Evolutionary conservation across 1,140 invertebrate genomes (phyloP).

Genomic region (Aphelinus atriplicis): DNA sequence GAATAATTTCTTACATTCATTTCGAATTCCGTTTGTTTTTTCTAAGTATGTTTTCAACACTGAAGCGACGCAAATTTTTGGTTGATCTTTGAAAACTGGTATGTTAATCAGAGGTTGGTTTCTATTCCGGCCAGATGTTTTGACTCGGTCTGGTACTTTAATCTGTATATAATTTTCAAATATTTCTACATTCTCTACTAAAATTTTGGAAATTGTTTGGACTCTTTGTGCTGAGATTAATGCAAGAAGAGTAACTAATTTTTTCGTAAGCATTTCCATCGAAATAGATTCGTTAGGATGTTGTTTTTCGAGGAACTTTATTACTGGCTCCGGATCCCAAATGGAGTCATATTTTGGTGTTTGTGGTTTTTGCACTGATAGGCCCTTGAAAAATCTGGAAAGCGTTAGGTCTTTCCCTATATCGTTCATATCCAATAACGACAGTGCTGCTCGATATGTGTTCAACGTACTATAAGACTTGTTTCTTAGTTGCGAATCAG

Average conservation of each 20-base stretch:
- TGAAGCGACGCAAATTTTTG: too few species aligned
- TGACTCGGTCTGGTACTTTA: neutral
- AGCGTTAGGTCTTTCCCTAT: slow-evolving; percentile 10
- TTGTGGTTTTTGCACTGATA: slow-evolving; percentile 32
- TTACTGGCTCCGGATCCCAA: slow-evolving; percentile 34
- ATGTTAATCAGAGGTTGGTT: too few species aligned
- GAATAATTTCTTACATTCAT: too few species aligned
- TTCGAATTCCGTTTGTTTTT: too few species aligned
- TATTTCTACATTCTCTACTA: too few species aligned
- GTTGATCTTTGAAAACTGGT: too few species aligned
- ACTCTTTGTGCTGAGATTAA: neutral
- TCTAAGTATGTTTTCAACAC: too few species aligned
- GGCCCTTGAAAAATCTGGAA: slow-evolving; percentile 37
- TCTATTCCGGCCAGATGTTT: too few species aligned
- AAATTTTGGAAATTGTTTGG: too few species aligned
- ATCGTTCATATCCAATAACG: slow-evolving; percentile 16
- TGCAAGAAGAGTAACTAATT: slow-evolving; percentile 1
- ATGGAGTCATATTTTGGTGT: slow-evolving; percentile 36
- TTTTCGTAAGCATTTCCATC: neutral
- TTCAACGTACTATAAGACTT: slow-evolving; percentile 25
- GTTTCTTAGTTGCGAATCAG: neutral
- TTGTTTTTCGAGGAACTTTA: neutral
- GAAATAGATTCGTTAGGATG: neutral
- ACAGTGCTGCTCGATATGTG: too few species aligned
- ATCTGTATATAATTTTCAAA: neutral